Evolutionary conservation across 2,888 invertebrate genomes (phyloP), one percentile per base, ranked within the genome.

Genomic region (Psylliodes chrysocephalus): DNA sequence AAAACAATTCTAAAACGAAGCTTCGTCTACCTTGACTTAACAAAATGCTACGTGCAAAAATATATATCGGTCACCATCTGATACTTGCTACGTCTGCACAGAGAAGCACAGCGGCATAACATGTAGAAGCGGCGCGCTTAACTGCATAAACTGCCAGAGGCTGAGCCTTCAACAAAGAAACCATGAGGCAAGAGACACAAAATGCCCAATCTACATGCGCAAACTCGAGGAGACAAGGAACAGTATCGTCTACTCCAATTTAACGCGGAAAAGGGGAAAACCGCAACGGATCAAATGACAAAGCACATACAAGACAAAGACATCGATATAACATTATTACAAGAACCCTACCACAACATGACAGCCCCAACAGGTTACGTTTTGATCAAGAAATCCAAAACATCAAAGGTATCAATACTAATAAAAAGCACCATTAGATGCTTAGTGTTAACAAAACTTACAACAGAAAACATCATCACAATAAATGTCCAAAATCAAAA

Each of bases 31-130:
- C 5, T 28, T 4, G 28, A 28, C 28, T 8, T 28, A n/a, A n/a
- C n/a, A n/a, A n/a, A n/a, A n/a, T n/a, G n/a, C n/a, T n/a, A n/a
- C n/a, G n/a, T n/a, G n/a, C 5, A 28, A n/a, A 54, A 60, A 33
- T 49, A 64, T 5, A 6, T 33, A 8, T 35, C 40, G 2, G n/a
- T 64, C 0, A 14, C 62, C 3, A 33, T 66, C 38, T 66, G 63
- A 10, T 4, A 35, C 10, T 0, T 65, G 68, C 14, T 49, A 35
- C 8, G 49, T 44, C 8, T 64, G 63, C 14, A 53, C 54, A 2
- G 61, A 19, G 0, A 40, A 49, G 10, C 64, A 67, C 10, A 46
- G 38, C 4, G 53, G 52, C 0, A 38, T 7, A 8, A 15, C 17
- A 0, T 67, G 64, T 22, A 15, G 22, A 1, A 1, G 1, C 0